These are phyloP conservation scores for Rutpela maculata DNA, from an alignment of 2,888 invertebrate genomes.

Conservation along the genomic window DNA sequence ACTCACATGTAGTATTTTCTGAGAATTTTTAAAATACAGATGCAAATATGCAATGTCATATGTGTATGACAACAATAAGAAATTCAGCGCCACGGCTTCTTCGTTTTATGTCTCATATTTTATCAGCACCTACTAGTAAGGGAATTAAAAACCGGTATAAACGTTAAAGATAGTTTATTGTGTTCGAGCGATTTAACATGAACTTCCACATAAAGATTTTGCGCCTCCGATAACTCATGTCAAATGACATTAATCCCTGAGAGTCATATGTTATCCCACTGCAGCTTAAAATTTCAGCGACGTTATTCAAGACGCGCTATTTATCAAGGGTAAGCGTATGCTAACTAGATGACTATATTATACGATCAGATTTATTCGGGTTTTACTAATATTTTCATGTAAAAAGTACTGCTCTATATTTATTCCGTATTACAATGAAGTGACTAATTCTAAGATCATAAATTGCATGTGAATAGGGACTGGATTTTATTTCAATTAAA, in stretches of 20 bases:
- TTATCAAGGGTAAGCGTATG: constrained; percentile 65
- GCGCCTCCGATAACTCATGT: constrained; percentile 65
- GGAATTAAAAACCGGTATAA: constrained; percentile 62
- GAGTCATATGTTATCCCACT: constrained; percentile 65
- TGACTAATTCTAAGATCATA: no score
- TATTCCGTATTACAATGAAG: not conserved
- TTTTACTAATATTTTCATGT: constrained; percentile 15
- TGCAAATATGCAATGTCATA: constrained; percentile 21
- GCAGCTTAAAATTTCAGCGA: constrained; percentile 69
- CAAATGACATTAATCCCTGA: constrained; percentile 67
- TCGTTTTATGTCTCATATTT: constrained; percentile 56
- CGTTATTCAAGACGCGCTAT: constrained; percentile 63
- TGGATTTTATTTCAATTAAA: no score
- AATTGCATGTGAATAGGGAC: no score
- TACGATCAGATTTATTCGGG: constrained; percentile 45
- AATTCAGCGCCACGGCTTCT: constrained; percentile 49
- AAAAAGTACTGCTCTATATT: not conserved
- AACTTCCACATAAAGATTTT: constrained; percentile 69
- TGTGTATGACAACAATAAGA: constrained; percentile 40
- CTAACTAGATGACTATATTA: constrained; percentile 67
- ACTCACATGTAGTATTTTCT: constrained; percentile 28
- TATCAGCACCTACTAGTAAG: constrained; percentile 60
- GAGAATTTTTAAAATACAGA: constrained; percentile 31
- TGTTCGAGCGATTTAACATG: constrained; percentile 68
- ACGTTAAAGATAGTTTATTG: constrained; percentile 67